A percentile compares a stretch with the other conserved stretches of the same genome.
Conservation (phyloP, 2,888 invertebrate genomes). For the Cosmopolites sordidus region DNA sequence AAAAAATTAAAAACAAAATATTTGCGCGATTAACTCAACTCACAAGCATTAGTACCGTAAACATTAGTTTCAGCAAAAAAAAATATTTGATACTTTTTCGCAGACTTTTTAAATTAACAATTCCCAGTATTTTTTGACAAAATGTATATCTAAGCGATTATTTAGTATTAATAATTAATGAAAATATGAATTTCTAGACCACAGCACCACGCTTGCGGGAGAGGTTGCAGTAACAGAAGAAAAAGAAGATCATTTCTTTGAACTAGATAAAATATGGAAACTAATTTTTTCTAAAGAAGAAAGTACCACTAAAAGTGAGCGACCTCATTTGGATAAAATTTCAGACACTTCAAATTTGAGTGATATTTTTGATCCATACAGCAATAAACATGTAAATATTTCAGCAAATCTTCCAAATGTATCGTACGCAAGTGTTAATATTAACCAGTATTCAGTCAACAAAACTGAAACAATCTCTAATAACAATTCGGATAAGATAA, state of each 20-base stretch:
- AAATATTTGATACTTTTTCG: no score
- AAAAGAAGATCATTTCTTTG: background rate
- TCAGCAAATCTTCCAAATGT: background rate
- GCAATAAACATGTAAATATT: background rate
- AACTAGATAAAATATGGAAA: constrained; percentile 2
- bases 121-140: no score
- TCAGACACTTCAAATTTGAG: background rate
- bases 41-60: no score
- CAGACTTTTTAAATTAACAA: no score
- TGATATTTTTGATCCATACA: no score
- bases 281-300: constrained; percentile 4
- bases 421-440: background rate
- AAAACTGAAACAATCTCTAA: background rate
- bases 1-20: no score
- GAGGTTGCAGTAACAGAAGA: background rate
- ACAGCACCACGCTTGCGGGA: background rate
- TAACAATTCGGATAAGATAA: background rate
- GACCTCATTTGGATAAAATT: background rate
- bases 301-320: constrained; percentile 1
- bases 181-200: background rate
- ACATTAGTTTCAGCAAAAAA: no score
- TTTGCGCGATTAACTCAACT: no score
- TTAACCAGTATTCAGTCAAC: background rate
- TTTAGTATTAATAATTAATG: no score
- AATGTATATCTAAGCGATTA: no score